These are phyloP conservation scores for Lasioglossum lativentre DNA, from an alignment of 2,888 invertebrate species.

Conservation along the genomic window DNA sequence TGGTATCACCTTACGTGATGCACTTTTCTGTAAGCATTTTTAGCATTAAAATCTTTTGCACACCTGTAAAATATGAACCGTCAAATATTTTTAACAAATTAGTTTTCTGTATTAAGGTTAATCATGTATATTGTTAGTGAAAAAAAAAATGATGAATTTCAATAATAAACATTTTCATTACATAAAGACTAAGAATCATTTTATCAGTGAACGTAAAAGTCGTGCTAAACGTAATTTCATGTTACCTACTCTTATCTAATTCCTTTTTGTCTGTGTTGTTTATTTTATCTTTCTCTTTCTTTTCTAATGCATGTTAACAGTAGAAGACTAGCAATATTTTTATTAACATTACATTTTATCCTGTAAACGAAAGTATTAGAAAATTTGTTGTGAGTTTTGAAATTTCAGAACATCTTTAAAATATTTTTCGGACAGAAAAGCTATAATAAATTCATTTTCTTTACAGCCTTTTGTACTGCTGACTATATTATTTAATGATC, in stretches of 20 bases:
- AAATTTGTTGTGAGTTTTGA: neutral
- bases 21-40: constrained; percentile 17
- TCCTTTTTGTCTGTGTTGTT: neutral
- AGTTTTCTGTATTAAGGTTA: constrained; percentile 37
- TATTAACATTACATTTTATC: constrained; percentile 15
- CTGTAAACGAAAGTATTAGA: neutral
- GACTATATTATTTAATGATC: neutral
- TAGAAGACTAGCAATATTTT: constrained; percentile 24
- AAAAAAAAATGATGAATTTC: constrained; percentile 19
- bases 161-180: constrained; percentile 17
- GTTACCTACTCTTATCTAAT: constrained; percentile 2
- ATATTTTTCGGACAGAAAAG: neutral
- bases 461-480: constrained; percentile 20
- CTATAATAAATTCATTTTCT: neutral
- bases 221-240: neutral
- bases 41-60: constrained; percentile 39
- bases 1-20: constrained; percentile 7
- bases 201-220: constrained; percentile 5
- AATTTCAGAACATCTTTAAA: neutral
- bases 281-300: neutral
- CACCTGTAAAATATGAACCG: constrained; percentile 13
- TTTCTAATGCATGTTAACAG: constrained; percentile 46
- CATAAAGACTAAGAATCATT: constrained; percentile 20
- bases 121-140: constrained; percentile 31
- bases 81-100: constrained; percentile 31